These are phyloP conservation scores for Acrobasis suavella DNA, from an alignment of 2,888 invertebrate species.

Conservation along the genomic window DNA sequence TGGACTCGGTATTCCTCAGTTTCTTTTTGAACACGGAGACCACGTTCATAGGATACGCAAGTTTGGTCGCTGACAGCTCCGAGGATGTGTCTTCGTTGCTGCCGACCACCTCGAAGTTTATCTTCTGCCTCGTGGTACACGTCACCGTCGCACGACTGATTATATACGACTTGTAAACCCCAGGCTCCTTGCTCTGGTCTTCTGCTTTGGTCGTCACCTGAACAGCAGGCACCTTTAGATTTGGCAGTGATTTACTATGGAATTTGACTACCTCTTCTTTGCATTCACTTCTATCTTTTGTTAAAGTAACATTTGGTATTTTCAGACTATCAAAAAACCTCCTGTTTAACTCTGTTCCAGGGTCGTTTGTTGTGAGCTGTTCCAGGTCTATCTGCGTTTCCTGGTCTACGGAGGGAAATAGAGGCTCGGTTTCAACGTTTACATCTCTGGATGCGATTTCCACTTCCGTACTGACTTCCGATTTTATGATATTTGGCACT, in stretches of 20 bases:
- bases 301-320: constrained; percentile 71
- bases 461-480: constrained; percentile 42
- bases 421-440: constrained; percentile 47
- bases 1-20: constrained; percentile 41
- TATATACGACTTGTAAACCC: constrained; percentile 55
- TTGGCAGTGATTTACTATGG: constrained; percentile 51
- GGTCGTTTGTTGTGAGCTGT: constrained; percentile 38
- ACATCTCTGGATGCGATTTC: constrained; percentile 37
- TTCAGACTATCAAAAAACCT: constrained; percentile 64
- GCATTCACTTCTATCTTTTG: constrained; percentile 55
- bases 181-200: constrained; percentile 38
- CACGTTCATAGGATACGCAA: constrained; percentile 66
- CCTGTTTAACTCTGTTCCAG: constrained; percentile 46
- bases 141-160: constrained; percentile 68
- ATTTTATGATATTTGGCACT: constrained; percentile 22
- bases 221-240: constrained; percentile 48
- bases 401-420: constrained; percentile 42
- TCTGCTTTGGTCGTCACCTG: constrained; percentile 43
- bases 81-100: constrained; percentile 47
- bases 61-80: constrained; percentile 52
- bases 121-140: constrained; percentile 68
- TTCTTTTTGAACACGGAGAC: constrained; percentile 67
- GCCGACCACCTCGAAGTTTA: constrained; percentile 66
- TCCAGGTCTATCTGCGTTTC: constrained; percentile 48
- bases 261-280: constrained; percentile 49